A percentile compares a stretch with the other conserved stretches of the same genome.
Conservation (phyloP, 2,888 invertebrate genomes). For the Zhuqinia jingwanae region DNA sequence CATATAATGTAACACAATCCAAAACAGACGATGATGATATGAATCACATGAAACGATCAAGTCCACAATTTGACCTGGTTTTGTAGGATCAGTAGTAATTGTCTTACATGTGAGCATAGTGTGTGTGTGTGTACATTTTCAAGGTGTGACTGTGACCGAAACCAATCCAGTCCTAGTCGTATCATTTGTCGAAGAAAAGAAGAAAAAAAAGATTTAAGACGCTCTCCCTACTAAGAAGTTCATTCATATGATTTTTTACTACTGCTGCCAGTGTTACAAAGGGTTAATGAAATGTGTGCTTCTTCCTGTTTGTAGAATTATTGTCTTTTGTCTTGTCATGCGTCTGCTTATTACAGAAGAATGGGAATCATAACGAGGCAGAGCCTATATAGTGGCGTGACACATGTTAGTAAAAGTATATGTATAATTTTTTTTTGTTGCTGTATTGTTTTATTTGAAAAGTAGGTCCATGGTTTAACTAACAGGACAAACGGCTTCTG, state of each 20-base stretch:
- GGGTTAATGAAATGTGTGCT: not conserved
- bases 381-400: too few species aligned
- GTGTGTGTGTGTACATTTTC: constrained; percentile 20
- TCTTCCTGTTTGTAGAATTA: too few species aligned
- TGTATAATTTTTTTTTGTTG: too few species aligned
- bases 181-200: too few species aligned
- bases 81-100: not conserved
- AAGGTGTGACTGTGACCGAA: constrained; percentile 45
- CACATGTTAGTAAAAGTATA: too few species aligned
- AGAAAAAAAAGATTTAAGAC: constrained; percentile 28
- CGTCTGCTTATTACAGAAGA: too few species aligned
- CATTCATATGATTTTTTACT: not conserved
- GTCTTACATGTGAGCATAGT: not conserved
- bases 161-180: constrained; percentile 17
- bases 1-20: not conserved
- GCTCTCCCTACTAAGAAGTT: not conserved
- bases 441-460: not conserved
- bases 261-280: not conserved
- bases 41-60: constrained; percentile 1
- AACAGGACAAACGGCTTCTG: constrained; percentile 61
- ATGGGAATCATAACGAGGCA: not conserved
- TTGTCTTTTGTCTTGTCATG: too few species aligned
- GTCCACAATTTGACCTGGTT: constrained; percentile 44
- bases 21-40: not conserved
- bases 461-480: constrained; percentile 24